Conservation (phyloP, 2,797 vertebrate species). For the Harpagifer antarcticus region DNA sequence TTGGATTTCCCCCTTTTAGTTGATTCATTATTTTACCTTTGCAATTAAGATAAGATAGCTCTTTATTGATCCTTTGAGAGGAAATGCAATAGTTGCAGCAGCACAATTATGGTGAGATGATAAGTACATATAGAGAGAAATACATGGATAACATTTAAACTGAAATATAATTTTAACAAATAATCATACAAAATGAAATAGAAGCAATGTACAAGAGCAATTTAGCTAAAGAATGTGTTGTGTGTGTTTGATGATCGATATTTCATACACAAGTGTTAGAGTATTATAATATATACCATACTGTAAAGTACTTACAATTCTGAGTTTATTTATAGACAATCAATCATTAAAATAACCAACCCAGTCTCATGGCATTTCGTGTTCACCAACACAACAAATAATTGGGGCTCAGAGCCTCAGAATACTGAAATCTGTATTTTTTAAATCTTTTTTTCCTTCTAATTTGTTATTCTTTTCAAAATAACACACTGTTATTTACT, state of each 20-base stretch:
- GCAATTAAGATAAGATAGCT: not conserved
- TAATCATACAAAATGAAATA: not conserved
- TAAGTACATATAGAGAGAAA: not conserved
- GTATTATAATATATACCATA: not conserved
- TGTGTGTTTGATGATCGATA: not conserved
- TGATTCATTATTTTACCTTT: constrained; percentile 7
- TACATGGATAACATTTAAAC: not conserved
- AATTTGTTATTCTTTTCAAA: too few species aligned
- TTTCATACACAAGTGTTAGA: too few species aligned
- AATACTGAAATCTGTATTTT: too few species aligned
- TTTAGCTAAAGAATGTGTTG: not conserved
- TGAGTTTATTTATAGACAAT: not conserved
- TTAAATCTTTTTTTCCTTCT: too few species aligned
- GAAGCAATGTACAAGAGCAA: not conserved
- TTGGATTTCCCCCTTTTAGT: constrained; percentile 4
- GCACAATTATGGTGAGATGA: not conserved
- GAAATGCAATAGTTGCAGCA: not conserved
- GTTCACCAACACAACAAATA: too few species aligned
- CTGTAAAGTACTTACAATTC: not conserved
- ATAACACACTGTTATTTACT: too few species aligned
- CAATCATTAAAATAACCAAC: not conserved
- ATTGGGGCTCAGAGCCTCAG: too few species aligned
- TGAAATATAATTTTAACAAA: not conserved
- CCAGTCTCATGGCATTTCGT: too few species aligned
- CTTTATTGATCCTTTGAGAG: not conserved